Evolutionary conservation across 2,113 vertebrate genomes (phyloP).

Genomic region (Melospiza georgiana): DNA sequence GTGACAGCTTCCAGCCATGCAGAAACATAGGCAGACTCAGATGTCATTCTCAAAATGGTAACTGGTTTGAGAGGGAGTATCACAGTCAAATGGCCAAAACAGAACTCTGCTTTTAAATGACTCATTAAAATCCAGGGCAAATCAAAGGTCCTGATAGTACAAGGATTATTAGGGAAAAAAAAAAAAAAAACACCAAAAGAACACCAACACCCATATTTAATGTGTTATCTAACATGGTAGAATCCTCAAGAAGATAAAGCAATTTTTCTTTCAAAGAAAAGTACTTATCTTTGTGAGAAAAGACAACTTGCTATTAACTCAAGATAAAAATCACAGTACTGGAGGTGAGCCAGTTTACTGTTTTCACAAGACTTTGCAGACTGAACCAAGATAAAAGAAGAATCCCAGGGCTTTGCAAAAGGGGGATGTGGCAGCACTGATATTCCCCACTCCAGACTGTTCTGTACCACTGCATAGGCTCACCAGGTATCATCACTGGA

Average conservation of each 20-base stretch:
- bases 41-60: conserved; percentile 38
- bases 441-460: neutral
- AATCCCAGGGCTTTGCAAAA: neutral
- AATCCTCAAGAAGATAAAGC: neutral
- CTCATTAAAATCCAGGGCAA: neutral
- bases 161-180: neutral
- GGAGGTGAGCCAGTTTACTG: conserved; percentile 15
- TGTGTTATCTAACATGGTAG: neutral
- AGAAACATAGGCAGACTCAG: conserved; percentile 56
- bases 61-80: conserved; percentile 1
- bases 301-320: conserved; percentile 20
- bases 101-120: neutral
- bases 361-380: neutral
- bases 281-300: neutral
- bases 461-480: neutral
- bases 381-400: neutral
- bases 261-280: neutral
- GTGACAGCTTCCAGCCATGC: conserved; percentile 52
- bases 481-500: neutral
- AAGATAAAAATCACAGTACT: neutral
- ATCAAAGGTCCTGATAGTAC: neutral
- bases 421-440: neutral
- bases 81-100: neutral
- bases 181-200: rapidly evolving
- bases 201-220: neutral